Evolutionary conservation across 2,113 vertebrate genomes (phyloP), one percentile per base, ranked within the genome.

Genomic region (Callaeas wilsoni): DNA sequence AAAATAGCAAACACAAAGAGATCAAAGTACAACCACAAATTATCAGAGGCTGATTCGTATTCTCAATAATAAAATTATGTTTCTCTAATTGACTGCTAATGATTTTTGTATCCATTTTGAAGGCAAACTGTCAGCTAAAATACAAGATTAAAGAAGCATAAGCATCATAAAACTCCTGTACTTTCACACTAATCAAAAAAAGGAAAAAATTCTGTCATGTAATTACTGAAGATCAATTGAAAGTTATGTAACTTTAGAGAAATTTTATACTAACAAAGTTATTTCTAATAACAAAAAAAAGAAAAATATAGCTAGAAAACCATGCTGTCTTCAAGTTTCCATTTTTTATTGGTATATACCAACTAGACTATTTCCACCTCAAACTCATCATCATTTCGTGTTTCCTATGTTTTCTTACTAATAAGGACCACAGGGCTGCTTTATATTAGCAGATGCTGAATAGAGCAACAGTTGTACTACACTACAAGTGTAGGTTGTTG

Each of bases 11-110:
- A 60, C 62, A 94, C 44, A 87, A 76, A 93, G 67, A 97, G 52
- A 97, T 93, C 75, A 97, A 97, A 97, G 93, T 71, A 90, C 9
- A 60, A 56, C 32, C 33, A 92, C 37, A 64, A 82, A 70, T 21
- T 76, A 87, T 26, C 16, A 16, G 46, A 92, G 64, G 16, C n/a
- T 93, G 87, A 92, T 68, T 93, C 81, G 87, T 76, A 65, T 5
- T 78, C 71, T 76, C 41, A 71, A 25, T 13, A 83, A 86, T 56
- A 67, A 90, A 93, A 93, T 29, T 29, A 64, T 74, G 12, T n/a
- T 91, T 50, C 60, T 94, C 84, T 75, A 83, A 94, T 84, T 74
- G 78, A 92, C 13, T 52, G n/a, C 56, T 73, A 93, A 81, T 87
- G 35, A 76, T 46, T 89, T 86, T 68, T 64, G 10, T 37, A 56